Base-by-base conservation (phyloP, 2,888 invertebrate species). In the Eubasilissa splendida region DNA sequence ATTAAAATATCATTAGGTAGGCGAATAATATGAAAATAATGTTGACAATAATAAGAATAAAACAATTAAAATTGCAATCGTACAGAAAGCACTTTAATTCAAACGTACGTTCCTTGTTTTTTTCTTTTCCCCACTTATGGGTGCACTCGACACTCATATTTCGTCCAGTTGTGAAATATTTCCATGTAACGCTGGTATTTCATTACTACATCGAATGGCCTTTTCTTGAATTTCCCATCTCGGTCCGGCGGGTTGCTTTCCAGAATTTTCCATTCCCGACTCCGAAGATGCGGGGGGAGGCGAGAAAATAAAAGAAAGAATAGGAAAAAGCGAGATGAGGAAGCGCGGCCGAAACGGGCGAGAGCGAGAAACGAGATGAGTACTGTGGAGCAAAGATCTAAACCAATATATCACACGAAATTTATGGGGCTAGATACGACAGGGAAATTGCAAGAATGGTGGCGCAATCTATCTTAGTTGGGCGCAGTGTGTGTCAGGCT, bases 381-480 rank as follows among this genome's bases (percentile, higher is more conserved):
- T 59, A 70, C 60, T 70, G 60, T 77, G 76, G 82, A 83, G 83
- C 83, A 84, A 83, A 90, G 90, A 91, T 90, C 91, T 90, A 85
- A 89, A 90, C 89, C 93, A 92, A 94, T 95, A 95, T 94, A 94
- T 95, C 95, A 95, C 94, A 89, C 91, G 91, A 93, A 94, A 95
- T 95, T 95, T 95, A 95, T 94, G 94, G 93, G 93, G 93, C 92
- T 93, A 94, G 94, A 94, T 95, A 95, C 95, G 95, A 95, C 95
- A 95, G 95, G 94, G 95, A 95, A 95, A 95, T 95, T 95, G 95
- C 95, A 95, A 95, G 95, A 95, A 95, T 95, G 95, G 94, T 94
- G 94, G 94, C 93, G 94, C 94, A 94, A 95, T 95, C 95, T 95
- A 95, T 95, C 95, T 95, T 93, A 93, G 93, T 93, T 93, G 93